These are phyloP conservation scores for Chrysogorgia sp. DNA, from an alignment of 92 coral and sea anemone species.

Conservation along the genomic window DNA sequence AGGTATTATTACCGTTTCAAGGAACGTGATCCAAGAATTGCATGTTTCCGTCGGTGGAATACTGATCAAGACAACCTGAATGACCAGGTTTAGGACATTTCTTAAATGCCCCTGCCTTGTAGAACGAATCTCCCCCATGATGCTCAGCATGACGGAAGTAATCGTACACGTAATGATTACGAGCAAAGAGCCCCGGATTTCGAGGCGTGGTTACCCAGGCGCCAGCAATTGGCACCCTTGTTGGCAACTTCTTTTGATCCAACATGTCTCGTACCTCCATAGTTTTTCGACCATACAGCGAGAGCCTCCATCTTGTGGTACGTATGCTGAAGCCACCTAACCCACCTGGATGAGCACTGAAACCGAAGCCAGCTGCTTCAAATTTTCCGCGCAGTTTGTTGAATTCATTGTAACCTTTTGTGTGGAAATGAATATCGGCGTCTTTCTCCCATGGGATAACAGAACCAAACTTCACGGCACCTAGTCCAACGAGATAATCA, in stretches of 20 bases:
- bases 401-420: constrained; percentile 1
- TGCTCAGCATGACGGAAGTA: constrained; percentile 16
- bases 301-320: constrained; percentile 20
- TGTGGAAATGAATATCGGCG: constrained; percentile 31
- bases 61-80: constrained; percentile 67
- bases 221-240: constrained; percentile 31
- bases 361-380: background rate
- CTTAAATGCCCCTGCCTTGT: constrained; percentile 4
- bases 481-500: background rate
- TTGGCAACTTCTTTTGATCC: background rate
- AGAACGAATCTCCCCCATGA: constrained; percentile 9
- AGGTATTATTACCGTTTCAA: background rate
- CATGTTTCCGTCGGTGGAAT: constrained; percentile 86
- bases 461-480: constrained; percentile 39
- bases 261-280: constrained; percentile 32
- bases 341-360: background rate
- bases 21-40: constrained; percentile 61
- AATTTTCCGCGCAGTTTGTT: constrained; percentile 9
- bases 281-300: constrained; percentile 10
- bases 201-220: constrained; percentile 37
- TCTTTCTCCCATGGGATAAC: constrained; percentile 41
- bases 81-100: constrained; percentile 36
- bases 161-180: constrained; percentile 18
- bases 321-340: background rate
- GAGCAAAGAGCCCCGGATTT: constrained; percentile 28